phyloP scores from a whole-genome alignment of 2,113 vertebrate species.

The Dendropsophus ebraccatus region DNA sequence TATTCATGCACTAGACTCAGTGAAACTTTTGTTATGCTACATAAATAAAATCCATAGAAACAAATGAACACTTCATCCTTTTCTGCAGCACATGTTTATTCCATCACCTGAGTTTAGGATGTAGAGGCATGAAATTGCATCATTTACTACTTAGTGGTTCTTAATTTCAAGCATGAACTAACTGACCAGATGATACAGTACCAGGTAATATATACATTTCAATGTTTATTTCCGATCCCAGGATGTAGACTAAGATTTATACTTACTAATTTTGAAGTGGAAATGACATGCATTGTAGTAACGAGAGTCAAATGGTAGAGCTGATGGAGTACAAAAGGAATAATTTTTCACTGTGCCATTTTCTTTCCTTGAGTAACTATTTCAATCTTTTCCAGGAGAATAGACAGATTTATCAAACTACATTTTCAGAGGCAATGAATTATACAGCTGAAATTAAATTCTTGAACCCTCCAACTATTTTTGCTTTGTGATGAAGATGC shows the following conservation, averaged over 20 bases:
- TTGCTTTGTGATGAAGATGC: slow-evolving; percentile 58
- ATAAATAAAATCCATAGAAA: slow-evolving; percentile 16
- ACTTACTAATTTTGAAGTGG: slow-evolving; percentile 45
- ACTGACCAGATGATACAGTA: slow-evolving; percentile 53
- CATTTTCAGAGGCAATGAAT: slow-evolving; percentile 59
- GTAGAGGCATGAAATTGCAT: slow-evolving; percentile 43
- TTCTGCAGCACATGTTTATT: background rate
- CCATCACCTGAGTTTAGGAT: slow-evolving; percentile 31
- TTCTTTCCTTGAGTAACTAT: slow-evolving; percentile 61
- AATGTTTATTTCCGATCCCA: slow-evolving; percentile 58
- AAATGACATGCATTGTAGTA: slow-evolving; percentile 55
- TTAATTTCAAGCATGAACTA: slow-evolving; percentile 58
- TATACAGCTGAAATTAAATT: slow-evolving; percentile 61
- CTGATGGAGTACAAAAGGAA: slow-evolving; percentile 52
- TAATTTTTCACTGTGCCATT: slow-evolving; percentile 63
- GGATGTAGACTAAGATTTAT: slow-evolving; percentile 53
- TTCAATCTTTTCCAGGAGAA: slow-evolving; percentile 61
- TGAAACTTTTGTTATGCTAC: background rate
- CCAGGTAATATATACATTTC: slow-evolving; percentile 51
- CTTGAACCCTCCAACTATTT: slow-evolving; percentile 60
- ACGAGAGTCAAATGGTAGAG: slow-evolving; percentile 59
- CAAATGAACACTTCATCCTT: background rate
- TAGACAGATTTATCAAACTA: slow-evolving; percentile 62
- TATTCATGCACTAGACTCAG: background rate
- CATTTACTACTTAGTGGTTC: slow-evolving; percentile 49